phyloP scores from a whole-genome alignment of 2,888 invertebrate genomes.

The Choreutis nemorana region DNA sequence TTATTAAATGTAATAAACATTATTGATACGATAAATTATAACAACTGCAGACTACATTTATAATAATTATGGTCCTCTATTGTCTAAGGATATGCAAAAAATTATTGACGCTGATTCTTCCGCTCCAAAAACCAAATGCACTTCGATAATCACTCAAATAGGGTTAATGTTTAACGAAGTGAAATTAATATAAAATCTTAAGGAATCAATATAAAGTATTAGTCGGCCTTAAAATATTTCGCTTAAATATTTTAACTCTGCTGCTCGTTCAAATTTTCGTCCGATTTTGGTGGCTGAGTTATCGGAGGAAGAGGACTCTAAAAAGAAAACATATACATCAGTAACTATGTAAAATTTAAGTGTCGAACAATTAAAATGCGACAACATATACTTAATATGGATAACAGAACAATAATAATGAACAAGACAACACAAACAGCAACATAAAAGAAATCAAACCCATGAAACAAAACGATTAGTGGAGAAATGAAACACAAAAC shows the following conservation, averaged over 20 bases:
- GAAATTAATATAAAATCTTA: no score
- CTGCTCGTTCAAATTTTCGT: constrained; percentile 79
- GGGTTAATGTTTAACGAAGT: no score
- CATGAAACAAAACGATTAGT: constrained; percentile 5
- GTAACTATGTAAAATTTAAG: constrained; percentile 6
- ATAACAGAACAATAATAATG: constrained; percentile 11
- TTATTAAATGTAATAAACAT: no score
- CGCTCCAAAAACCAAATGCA: constrained; percentile 15
- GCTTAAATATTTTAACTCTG: no score
- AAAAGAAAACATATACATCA: constrained; percentile 27
- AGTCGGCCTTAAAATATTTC: no score
- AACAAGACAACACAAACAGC: constrained; percentile 16
- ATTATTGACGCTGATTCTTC: constrained; percentile 26
- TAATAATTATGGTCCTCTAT: no score
- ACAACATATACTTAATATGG: constrained; percentile 11
- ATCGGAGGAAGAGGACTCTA: constrained; percentile 76
- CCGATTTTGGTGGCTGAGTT: constrained; percentile 69
- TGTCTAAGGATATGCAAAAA: constrained; percentile 35
- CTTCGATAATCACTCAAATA: constrained; percentile 22
- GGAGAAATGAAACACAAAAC: constrained; percentile 11
- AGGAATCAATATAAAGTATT: no score
- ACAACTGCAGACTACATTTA: no score
- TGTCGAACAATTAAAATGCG: no score
- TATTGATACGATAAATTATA: no score
- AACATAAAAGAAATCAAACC: constrained; percentile 14